phyloP scores from a whole-genome alignment of 2,113 vertebrate genomes.

The Rhinopomastus cyanomelas region DNA sequence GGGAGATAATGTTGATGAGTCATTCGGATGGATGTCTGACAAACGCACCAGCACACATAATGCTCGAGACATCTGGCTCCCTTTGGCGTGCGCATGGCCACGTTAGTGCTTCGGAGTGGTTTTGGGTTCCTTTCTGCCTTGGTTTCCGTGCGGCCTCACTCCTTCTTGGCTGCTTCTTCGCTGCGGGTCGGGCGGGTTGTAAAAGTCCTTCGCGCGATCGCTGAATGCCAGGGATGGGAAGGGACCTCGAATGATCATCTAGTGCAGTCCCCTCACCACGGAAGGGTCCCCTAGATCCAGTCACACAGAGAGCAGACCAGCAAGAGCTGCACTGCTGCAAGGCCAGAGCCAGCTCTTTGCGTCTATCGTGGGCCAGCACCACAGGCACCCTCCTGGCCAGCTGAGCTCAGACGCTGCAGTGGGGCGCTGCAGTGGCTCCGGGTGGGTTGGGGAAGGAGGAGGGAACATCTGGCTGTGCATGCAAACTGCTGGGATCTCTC shows the following conservation, averaged over 20 bases:
- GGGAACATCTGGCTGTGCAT: neutral
- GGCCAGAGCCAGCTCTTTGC: neutral
- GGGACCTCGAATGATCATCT: too few relatives aligned
- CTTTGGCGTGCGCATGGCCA: slow-evolving; percentile 1
- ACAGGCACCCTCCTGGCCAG: neutral
- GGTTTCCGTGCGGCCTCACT: neutral
- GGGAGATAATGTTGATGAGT: neutral
- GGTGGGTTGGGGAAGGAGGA: neutral
- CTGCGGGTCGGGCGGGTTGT: neutral
- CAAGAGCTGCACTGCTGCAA: neutral
- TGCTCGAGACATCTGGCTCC: slow-evolving; percentile 25
- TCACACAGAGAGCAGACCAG: neutral
- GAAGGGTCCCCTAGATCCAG: too few relatives aligned
- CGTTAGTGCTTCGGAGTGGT: slow-evolving; percentile 7
- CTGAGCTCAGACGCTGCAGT: neutral
- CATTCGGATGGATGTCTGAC: neutral
- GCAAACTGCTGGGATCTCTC: neutral
- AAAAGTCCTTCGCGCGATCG: slow-evolving; percentile 55
- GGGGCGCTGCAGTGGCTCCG: neutral
- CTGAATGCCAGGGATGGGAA: too few relatives aligned
- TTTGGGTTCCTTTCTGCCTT: slow-evolving; percentile 4
- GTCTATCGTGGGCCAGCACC: neutral
- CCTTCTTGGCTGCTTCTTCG: neutral
- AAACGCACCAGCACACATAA: slow-evolving; percentile 5
- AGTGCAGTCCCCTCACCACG: too few relatives aligned